Evolutionary conservation across 1,140 invertebrate species (phyloP).

Genomic region (Drosophila subpulchrella): DNA sequence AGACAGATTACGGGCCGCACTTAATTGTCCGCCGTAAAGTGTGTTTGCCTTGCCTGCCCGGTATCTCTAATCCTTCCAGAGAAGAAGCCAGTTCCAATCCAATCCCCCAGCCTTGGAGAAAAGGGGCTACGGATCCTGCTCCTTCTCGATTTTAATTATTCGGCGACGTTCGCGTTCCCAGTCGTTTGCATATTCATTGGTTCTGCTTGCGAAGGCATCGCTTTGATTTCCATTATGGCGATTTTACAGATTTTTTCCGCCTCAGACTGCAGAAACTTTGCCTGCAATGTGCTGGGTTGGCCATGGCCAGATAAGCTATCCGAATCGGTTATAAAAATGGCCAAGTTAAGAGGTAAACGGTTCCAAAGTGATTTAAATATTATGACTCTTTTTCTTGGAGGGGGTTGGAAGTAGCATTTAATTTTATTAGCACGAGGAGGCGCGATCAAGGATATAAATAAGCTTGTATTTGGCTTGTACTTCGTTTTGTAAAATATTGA

Average conservation of each 20-base stretch:
- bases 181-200: slow-evolving; percentile 72
- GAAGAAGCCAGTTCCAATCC: slow-evolving; percentile 16
- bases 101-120: slow-evolving; percentile 7
- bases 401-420: background rate
- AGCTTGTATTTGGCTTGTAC: too few species aligned
- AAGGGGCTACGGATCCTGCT: background rate
- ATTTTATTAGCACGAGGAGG: background rate
- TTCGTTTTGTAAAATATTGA: too few species aligned
- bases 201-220: background rate
- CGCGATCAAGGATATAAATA: background rate
- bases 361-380: slow-evolving; percentile 14
- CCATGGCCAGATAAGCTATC: slow-evolving; percentile 57
- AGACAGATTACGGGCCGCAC: slow-evolving; percentile 72
- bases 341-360: slow-evolving; percentile 2
- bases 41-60: slow-evolving; percentile 33
- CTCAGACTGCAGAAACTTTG: slow-evolving; percentile 44
- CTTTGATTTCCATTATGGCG: slow-evolving; percentile 72
- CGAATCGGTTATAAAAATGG: slow-evolving; percentile 38
- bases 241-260: slow-evolving; percentile 34
- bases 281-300: slow-evolving; percentile 52
- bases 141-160: slow-evolving; percentile 75
- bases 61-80: slow-evolving; percentile 55
- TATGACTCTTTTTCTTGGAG: background rate
- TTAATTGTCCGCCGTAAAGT: slow-evolving; percentile 76
- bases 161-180: slow-evolving; percentile 52